Evolutionary conservation across 2,113 vertebrate genomes (phyloP).

Genomic region (Cathartes aura): DNA sequence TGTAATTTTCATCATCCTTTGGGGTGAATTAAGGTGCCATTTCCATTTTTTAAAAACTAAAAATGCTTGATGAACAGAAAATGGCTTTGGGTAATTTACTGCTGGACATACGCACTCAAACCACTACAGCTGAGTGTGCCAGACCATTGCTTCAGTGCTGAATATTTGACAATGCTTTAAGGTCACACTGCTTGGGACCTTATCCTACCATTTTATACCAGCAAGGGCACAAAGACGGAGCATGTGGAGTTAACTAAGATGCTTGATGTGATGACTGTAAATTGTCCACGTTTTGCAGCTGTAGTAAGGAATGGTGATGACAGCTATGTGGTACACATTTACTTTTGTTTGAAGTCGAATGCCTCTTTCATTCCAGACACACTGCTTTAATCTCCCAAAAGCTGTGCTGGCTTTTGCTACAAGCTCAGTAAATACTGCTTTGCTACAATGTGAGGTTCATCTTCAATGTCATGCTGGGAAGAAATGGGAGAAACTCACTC

Average conservation of each 20-base stretch:
- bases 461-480: constrained; percentile 16
- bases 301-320: constrained; percentile 57
- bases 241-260: constrained; percentile 60
- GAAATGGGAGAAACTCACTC: constrained; percentile 1
- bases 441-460: constrained; percentile 47
- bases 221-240: background rate
- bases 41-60: background rate
- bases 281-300: constrained; percentile 57
- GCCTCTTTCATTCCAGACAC: constrained; percentile 63
- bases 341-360: constrained; percentile 66
- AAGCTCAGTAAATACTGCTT: constrained; percentile 36
- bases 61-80: background rate
- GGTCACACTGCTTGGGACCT: background rate
- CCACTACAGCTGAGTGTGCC: background rate
- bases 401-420: constrained; percentile 48
- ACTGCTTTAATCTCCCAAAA: constrained; percentile 67
- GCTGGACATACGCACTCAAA: background rate
- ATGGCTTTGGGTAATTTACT: background rate
- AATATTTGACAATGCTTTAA: background rate
- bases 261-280: constrained; percentile 52
- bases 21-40: background rate
- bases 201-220: background rate
- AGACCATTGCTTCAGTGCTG: background rate
- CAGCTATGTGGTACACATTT: constrained; percentile 67
- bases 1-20: background rate